Percentiles rank a stretch among this genome's conserved stretches.
Evolutionary conservation across 2,113 vertebrate genomes (phyloP).

Genomic region (Pelodiscus sinensis): DNA sequence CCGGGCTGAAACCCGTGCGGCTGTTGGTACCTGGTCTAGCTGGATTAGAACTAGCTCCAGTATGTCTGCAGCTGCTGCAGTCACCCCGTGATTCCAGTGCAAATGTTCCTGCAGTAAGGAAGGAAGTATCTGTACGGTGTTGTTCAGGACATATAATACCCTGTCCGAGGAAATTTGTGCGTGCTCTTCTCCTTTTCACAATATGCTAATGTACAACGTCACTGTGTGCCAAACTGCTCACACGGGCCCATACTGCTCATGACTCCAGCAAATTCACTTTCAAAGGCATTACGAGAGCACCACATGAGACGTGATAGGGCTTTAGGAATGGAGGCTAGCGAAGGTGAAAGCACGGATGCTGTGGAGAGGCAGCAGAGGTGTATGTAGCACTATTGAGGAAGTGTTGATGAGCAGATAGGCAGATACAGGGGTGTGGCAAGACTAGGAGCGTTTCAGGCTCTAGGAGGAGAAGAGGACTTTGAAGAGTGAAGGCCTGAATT

Average conservation of each 20-base stretch:
- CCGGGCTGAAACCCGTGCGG: background rate
- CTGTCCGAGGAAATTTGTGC: accelerated
- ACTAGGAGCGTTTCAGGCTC: accelerated
- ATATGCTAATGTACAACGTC: background rate
- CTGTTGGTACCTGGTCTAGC: background rate
- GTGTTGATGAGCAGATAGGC: accelerated
- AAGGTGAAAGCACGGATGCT: background rate
- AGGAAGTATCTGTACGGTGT: accelerated
- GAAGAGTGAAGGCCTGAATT: background rate
- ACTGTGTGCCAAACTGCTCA: accelerated
- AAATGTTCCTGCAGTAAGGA: background rate
- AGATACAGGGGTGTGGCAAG: accelerated
- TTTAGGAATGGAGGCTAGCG: background rate
- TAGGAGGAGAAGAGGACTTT: background rate
- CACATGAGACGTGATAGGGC: background rate
- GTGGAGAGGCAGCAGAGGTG: background rate
- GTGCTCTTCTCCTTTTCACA: background rate
- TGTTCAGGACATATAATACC: accelerated
- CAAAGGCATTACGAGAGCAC: accelerated
- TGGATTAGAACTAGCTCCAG: background rate
- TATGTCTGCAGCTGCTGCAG: background rate
- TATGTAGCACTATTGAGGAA: accelerated
- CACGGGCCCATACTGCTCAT: accelerated
- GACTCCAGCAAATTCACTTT: background rate
- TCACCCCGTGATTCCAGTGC: background rate